A percentile compares a stretch with the other conserved stretches of the same genome.
These are phyloP conservation scores for Cacoxenus indagator DNA, from an alignment of 2,888 invertebrate species.

Conservation along the genomic window DNA sequence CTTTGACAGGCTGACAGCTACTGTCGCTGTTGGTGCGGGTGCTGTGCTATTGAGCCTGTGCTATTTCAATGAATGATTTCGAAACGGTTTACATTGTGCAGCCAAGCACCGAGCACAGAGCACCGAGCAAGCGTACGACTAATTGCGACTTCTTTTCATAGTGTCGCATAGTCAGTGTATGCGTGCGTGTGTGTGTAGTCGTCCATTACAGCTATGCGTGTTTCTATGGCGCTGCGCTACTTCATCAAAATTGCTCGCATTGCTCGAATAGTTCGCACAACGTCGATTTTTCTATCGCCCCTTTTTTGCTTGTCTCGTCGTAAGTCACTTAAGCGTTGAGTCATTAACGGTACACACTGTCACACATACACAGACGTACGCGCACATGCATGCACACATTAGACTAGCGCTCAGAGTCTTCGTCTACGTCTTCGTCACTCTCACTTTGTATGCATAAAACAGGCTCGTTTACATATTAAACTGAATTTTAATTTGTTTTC, in stretches of 20 bases:
- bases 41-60: background rate
- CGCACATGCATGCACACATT: background rate
- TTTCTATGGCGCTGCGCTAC: background rate
- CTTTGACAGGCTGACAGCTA: too few relatives aligned
- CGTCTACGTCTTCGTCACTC: background rate
- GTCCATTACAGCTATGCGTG: background rate
- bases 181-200: too few relatives aligned
- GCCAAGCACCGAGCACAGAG: too few relatives aligned
- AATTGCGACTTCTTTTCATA: too few relatives aligned
- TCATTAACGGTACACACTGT: conserved; percentile 10
- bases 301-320: background rate
- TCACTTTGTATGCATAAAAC: conserved; percentile 15
- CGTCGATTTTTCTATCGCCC: background rate
- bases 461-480: conserved; percentile 20
- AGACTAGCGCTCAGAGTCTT: background rate
- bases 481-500: conserved; percentile 21
- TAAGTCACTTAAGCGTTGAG: conserved; percentile 8
- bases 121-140: too few relatives aligned
- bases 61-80: background rate
- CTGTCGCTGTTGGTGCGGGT: too few relatives aligned
- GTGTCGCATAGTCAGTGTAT: background rate
- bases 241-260: background rate
- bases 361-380: background rate
- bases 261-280: background rate
- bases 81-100: background rate